Evolutionary conservation across 2,113 vertebrate species (phyloP), one percentile per base, ranked within the genome.

Genomic region (Tupaia tana): DNA sequence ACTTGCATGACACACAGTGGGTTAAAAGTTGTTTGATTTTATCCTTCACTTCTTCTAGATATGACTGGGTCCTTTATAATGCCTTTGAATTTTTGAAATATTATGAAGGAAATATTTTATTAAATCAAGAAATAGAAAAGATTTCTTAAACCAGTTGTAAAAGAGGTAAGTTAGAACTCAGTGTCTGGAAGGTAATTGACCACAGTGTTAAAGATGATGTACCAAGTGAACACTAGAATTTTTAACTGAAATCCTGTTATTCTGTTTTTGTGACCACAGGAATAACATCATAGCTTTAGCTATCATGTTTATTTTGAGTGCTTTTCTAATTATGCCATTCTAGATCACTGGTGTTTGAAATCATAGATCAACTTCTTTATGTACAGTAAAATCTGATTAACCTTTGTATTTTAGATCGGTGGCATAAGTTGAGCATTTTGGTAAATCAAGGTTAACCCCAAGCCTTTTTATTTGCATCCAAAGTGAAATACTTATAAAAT

Each of bases 401-500:
- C 13, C 24, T 58, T 63, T 88, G 8, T 71, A 31, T 75, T 91
- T 94, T 86, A 59, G 52, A 87, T 78, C 78, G 56, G 8, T 66
- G 12, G 20, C 66, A 54, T 75, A 56, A 81, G 11, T 61, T 77
- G 59, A 90, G 70, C 2, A 24, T 88, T 93, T 80, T 91, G 14
- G 43, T 89, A 78, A 66, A 22, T 90, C 71, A 93, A 31, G 16
- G 9, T 93, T 97, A 94, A 85, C 78, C 34, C 90, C 43, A 93
- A 94, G 75, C 4, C 22, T 74, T 81, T 85, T 61, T 64, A 18
- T 94, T 78, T 88, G 20, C 56, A 81, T 91, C 77, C 59, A 94
- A 97, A 90, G 52, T 93, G 56, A 95, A 75, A 77, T 81, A 77
- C 75, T 89, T 80, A 74, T 86, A 52, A 93, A 86, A 34, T n/a